Evolutionary conservation across 1,140 invertebrate genomes (phyloP).

Genomic region (Platyura marginata): DNA sequence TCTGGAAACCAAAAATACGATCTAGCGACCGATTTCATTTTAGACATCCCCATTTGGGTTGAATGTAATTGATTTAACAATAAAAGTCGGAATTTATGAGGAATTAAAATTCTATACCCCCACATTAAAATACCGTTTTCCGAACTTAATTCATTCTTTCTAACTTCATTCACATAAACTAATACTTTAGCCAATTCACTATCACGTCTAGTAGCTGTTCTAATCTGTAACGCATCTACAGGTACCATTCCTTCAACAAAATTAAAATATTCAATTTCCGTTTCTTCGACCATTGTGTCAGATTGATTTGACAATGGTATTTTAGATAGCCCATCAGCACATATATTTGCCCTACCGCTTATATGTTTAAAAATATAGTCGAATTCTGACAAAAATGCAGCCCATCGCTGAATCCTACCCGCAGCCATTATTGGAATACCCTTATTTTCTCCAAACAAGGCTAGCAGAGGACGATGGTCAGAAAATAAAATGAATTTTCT

Average conservation of each 20-base stretch:
- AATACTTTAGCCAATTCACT: background rate
- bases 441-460: slow-evolving; percentile 22
- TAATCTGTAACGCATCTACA: background rate
- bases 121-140: slow-evolving; percentile 5
- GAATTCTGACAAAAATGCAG: slow-evolving; percentile 11
- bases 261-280: background rate
- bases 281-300: background rate
- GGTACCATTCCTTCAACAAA: background rate
- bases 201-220: background rate
- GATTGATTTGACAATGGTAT: slow-evolving; percentile 7
- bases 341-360: slow-evolving; percentile 10
- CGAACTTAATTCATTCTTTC: background rate
- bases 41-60: slow-evolving; percentile 18
- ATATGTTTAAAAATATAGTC: slow-evolving; percentile 11
- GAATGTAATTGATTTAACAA: slow-evolving; percentile 19
- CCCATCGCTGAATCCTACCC: slow-evolving; percentile 17
- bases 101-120: slow-evolving; percentile 16
- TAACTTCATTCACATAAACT: background rate
- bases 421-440: slow-evolving; percentile 14
- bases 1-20: slow-evolving; percentile 22
- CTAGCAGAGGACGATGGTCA: slow-evolving; percentile 29
- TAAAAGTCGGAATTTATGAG: slow-evolving; percentile 9
- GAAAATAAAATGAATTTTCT: slow-evolving; percentile 23
- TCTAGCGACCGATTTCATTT: slow-evolving; percentile 24
- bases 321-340: slow-evolving; percentile 14